phyloP scores from a whole-genome alignment of 2,113 vertebrate species.

The Jacana jacana region DNA sequence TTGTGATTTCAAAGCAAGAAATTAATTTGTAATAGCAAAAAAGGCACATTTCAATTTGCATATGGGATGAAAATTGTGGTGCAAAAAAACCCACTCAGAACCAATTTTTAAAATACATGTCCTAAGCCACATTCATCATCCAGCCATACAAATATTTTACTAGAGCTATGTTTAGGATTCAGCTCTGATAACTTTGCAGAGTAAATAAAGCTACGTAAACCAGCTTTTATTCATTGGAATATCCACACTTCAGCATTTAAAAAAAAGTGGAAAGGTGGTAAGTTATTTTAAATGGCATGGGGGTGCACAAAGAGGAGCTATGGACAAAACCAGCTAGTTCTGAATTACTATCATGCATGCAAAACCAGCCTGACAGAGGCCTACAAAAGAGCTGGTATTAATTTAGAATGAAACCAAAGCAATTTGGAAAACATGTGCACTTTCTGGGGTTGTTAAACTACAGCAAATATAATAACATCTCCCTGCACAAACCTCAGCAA shows the following conservation, averaged over 20 bases:
- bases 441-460: not conserved
- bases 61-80: not conserved
- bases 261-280: not conserved
- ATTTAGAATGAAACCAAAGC: not conserved
- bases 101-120: not conserved
- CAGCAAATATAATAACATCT: not conserved
- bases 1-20: not conserved
- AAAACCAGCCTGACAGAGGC: not conserved
- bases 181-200: not conserved
- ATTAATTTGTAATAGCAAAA: not conserved
- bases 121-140: not conserved
- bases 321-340: not conserved
- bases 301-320: not conserved
- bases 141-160: not conserved
- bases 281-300: not conserved
- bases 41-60: not conserved
- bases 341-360: not conserved
- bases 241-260: not conserved
- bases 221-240: not conserved
- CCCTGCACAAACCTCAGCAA: not conserved
- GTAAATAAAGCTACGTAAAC: not conserved
- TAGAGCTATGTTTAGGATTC: not conserved
- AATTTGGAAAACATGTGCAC: not conserved
- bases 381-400: not conserved
- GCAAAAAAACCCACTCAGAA: not conserved